phyloP scores from a whole-genome alignment of 2,888 invertebrate genomes.

The Theretra japonica region DNA sequence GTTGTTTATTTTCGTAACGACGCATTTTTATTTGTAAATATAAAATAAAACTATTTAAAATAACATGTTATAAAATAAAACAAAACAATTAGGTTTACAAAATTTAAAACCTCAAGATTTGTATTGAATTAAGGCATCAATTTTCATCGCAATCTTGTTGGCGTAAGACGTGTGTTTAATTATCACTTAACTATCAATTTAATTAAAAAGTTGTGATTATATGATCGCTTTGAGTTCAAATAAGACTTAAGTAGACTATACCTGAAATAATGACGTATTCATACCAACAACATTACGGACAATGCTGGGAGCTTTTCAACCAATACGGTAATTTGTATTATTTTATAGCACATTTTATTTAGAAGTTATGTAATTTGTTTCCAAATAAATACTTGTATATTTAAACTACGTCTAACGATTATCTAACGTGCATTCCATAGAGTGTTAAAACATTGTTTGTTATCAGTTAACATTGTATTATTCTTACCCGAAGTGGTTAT shows the following conservation, averaged over 20 bases:
- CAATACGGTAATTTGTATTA: slow-evolving; percentile 30
- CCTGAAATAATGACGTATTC: neutral
- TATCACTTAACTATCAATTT: neutral
- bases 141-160: neutral
- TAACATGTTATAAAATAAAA: no score
- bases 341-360: neutral
- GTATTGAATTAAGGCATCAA: neutral
- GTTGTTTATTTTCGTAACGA: no score
- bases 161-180: neutral
- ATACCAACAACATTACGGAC: slow-evolving; percentile 15
- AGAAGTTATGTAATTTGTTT: neutral
- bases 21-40: no score
- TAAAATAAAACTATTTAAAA: no score
- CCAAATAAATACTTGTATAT: neutral
- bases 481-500: no score
- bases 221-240: neutral
- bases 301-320: slow-evolving; percentile 29
- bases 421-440: neutral
- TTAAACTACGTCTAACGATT: neutral
- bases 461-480: neutral
- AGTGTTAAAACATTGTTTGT: neutral
- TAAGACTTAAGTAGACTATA: neutral
- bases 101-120: neutral
- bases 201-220: neutral
- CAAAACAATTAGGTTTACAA: neutral